Evolutionary conservation across 2,113 vertebrate species (phyloP), one percentile per base, ranked within the genome.

Genomic region (Ascaphus truei): DNA sequence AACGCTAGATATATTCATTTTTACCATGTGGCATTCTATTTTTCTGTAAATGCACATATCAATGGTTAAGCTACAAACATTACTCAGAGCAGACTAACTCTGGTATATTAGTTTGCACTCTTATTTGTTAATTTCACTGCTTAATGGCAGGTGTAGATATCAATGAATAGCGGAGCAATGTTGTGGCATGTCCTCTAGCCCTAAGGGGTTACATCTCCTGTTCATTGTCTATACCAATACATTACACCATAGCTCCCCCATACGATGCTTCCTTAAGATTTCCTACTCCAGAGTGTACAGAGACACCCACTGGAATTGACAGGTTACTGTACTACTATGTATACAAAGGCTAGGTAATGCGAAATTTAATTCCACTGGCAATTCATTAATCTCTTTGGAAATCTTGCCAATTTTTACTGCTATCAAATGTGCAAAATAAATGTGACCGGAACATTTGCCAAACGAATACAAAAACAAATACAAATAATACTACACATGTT

Each of bases 281-380:
- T 78, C 79, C 83, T 79, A 79, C 75, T 83, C 79, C 81, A 81
- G 79, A 79, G 78, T 79, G 69, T 76, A 80, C 72, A 77, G 79
- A 86, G 80, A 84, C 82, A 80, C 85, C 83, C 72, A 78, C 83
- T 81, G 81, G 82, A 75, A 81, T 76, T 83, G 80, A 84, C 82
- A 84, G 82, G 62, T 55, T 55, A 56, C 34, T 66, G 63, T 66
- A 51, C 30, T 51, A 50, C 13, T 50, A n/a, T n/a, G 22, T 13
- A 48, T 34, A 23, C 13, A 33, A 13, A 4, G 30, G 25, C 41
- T 50, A 1, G 7, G 23, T 30, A 50, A 63, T 16, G 22, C 48
- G 23, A 63, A 29, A 43, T 63, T 36, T 63, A n/a, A n/a, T n/a
- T 12, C 16, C 22, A 31, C 20, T 63, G 20, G 53, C 13, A 12